These are phyloP conservation scores for Aphodius sticticus DNA, from an alignment of 2,888 invertebrate genomes.

Conservation along the genomic window DNA sequence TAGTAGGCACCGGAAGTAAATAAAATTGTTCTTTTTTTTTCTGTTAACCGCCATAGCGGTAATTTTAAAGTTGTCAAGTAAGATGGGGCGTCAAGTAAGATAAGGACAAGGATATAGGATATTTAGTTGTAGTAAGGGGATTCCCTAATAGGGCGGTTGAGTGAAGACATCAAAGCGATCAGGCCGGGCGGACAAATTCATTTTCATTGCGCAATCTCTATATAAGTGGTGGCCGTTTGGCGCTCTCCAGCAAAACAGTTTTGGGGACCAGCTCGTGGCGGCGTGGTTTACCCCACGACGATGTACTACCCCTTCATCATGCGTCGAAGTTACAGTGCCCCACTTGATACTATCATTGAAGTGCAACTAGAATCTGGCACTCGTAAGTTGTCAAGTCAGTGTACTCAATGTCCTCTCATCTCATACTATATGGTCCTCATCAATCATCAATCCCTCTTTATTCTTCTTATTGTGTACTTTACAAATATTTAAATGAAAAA, in stretches of 20 bases:
- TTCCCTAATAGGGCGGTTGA: background rate
- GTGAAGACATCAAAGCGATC: background rate
- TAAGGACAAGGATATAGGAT: too few species aligned
- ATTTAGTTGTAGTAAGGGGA: background rate
- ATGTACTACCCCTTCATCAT: background rate
- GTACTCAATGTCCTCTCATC: too few species aligned
- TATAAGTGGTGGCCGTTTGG: background rate
- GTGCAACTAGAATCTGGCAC: slow-evolving; percentile 20
- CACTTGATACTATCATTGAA: slow-evolving; percentile 17
- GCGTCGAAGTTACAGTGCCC: slow-evolving; percentile 15
- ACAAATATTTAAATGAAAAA: too few species aligned
- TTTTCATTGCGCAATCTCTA: background rate
- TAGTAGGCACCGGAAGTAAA: too few species aligned
- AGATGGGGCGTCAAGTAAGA: too few species aligned
- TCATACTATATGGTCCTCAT: too few species aligned
- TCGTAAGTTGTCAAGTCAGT: slow-evolving; percentile 9
- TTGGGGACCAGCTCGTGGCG: background rate
- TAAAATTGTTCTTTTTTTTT: too few species aligned
- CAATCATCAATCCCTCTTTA: too few species aligned
- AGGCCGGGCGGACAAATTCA: background rate
- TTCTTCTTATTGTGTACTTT: too few species aligned
- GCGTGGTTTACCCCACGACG: too few species aligned
- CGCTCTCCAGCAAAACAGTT: background rate
- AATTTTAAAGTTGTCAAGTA: too few species aligned
- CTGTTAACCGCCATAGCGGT: too few species aligned